Conservation (phyloP, 2,797 vertebrate species). For the Erpetoichthys calabaricus region DNA sequence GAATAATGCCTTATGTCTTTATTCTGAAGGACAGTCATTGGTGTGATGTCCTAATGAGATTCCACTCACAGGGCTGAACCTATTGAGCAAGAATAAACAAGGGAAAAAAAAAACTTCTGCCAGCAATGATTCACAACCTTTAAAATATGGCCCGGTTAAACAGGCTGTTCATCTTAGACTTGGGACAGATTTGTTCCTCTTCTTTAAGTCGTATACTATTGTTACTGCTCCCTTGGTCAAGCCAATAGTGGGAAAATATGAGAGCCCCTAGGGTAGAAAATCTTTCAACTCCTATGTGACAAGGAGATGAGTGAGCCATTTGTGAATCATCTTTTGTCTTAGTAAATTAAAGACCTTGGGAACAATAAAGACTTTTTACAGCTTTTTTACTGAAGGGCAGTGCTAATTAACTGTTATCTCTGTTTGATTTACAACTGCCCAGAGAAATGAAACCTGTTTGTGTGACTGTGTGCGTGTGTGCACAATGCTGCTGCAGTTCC, state of each 20-base stretch:
- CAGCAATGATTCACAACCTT: conserved; percentile 32
- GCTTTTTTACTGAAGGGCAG: conserved; percentile 15
- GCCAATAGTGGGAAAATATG: conserved; percentile 54
- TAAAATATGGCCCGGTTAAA: conserved; percentile 23
- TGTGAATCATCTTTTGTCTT: conserved; percentile 31
- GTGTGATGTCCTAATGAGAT: background rate
- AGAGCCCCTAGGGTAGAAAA: conserved; percentile 44
- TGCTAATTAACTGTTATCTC: conserved; percentile 28
- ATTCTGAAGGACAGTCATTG: too few species aligned
- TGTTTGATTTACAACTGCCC: conserved; percentile 19
- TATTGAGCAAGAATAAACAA: conserved; percentile 37
- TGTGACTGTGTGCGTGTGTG: conserved; percentile 11
- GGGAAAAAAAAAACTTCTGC: conserved; percentile 37
- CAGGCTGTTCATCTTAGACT: conserved; percentile 62
- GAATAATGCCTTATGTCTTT: too few species aligned
- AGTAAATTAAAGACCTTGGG: conserved; percentile 39
- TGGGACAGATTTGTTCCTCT: conserved; percentile 64
- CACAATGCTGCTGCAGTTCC: background rate
- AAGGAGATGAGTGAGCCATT: conserved; percentile 48
- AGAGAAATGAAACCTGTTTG: conserved; percentile 12
- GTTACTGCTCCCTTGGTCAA: conserved; percentile 51
- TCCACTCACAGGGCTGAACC: conserved; percentile 1
- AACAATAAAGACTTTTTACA: conserved; percentile 39
- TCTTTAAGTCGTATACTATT: conserved; percentile 60
- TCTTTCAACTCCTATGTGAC: conserved; percentile 53